phyloP scores from a whole-genome alignment of 2,888 invertebrate species.

The Criorhina ranunculi region DNA sequence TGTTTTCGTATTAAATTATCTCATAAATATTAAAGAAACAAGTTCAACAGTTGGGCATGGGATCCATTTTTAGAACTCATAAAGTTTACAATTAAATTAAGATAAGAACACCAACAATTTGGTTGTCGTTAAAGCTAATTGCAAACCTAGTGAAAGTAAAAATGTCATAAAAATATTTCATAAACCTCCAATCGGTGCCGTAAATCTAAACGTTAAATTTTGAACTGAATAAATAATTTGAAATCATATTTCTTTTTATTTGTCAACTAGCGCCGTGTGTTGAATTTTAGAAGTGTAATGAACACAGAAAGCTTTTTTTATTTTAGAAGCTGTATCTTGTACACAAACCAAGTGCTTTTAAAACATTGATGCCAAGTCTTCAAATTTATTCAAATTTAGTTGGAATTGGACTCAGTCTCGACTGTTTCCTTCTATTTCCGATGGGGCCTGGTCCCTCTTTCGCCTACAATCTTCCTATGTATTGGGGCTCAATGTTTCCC shows the following conservation, averaged over 20 bases:
- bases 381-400: background rate
- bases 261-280: constrained; percentile 10
- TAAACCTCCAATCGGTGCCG: constrained; percentile 7
- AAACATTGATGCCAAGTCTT: constrained; percentile 1
- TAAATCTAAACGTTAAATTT: constrained; percentile 25
- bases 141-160: constrained; percentile 34
- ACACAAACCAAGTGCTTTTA: constrained; percentile 25
- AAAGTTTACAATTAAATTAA: constrained; percentile 35
- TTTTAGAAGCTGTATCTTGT: background rate
- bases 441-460: too few relatives aligned
- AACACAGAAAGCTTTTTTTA: background rate
- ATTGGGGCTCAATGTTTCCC: too few relatives aligned
- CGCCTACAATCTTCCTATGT: too few relatives aligned
- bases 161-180: constrained; percentile 42
- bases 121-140: constrained; percentile 46
- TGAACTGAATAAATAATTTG: constrained; percentile 1
- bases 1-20: background rate
- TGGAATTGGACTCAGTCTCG: too few relatives aligned
- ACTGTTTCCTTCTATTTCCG: too few relatives aligned
- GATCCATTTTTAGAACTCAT: constrained; percentile 38
- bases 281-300: background rate
- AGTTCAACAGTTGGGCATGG: constrained; percentile 34
- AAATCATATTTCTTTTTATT: background rate
- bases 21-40: background rate
- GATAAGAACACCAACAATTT: constrained; percentile 39